Conservation (phyloP, 2,797 vertebrate genomes). For the Erethizon dorsatum region DNA sequence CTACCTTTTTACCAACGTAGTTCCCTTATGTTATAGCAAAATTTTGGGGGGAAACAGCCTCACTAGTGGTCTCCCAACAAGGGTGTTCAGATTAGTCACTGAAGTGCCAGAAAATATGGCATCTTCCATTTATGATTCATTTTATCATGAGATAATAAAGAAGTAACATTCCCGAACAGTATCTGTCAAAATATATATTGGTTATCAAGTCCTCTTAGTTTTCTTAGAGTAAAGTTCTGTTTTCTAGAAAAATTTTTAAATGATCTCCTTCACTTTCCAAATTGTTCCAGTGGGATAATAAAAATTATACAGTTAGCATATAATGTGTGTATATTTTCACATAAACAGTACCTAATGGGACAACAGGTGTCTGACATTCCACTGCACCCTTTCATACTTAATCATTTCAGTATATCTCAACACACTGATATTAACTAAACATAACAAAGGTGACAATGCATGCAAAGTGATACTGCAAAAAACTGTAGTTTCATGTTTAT, state of each 20-base stretch:
- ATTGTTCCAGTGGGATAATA: not conserved
- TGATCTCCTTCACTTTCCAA: not conserved
- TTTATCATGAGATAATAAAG: not conserved
- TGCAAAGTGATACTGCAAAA: not conserved
- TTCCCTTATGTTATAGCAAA: not conserved
- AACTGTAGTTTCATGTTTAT: not conserved
- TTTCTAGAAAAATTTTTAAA: not conserved
- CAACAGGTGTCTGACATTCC: not conserved
- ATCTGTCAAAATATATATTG: not conserved
- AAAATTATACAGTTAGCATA: not conserved
- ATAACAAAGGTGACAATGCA: not conserved
- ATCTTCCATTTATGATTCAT: not conserved
- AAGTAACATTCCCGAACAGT: not conserved
- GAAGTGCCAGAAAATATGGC: not conserved
- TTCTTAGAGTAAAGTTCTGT: not conserved
- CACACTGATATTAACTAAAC: not conserved
- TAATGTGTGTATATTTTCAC: not conserved
- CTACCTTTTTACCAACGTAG: not conserved
- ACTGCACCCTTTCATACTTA: not conserved
- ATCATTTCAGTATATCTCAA: constrained; percentile 34
- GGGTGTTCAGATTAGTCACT: not conserved
- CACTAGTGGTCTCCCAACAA: not conserved
- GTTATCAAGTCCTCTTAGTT: not conserved
- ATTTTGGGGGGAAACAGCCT: not conserved
- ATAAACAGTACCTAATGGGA: not conserved